Evolutionary conservation across 2,888 invertebrate genomes (phyloP), one percentile per base, ranked within the genome.

Genomic region (Aspidiotus rigidus): DNA sequence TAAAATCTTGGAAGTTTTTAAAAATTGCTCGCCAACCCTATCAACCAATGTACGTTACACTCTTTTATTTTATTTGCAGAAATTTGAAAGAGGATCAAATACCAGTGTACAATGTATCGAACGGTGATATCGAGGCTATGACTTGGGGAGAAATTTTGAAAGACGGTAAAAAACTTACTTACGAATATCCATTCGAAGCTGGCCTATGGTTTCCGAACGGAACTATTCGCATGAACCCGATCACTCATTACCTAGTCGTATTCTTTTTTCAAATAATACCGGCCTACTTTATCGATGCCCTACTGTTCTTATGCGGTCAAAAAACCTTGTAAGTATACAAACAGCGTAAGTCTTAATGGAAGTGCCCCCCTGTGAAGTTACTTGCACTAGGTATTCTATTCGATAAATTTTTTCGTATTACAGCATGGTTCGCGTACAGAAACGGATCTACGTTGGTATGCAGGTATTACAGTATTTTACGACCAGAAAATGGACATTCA

Each of bases 141-240:
- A 87, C 87, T 0, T 98, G 97, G 97, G 89, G 88, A 1, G 83
- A 86, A 69, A 86, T 91, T 56, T 81, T 94, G 71, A 85, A 86
- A 69, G 81, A 84, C 70, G 83, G 85, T 40, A 81, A 82, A 1
- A 75, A 80, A 69, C 82, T 83, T 73, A 81, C 86, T 0, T 81
- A 85, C 71, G 83, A 86, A 74, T 86, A 86, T 74, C 92, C 93
- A 0, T 85, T 90, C 76, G 86, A 88, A 70, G 82, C 87, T 11
- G 85, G 87, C 53, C 81, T 91, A 1, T 89, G 93, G 86, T 89
- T 87, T 77, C 89, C 88, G 0, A 87, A 87, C 7, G 91, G 90
- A 0, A 84, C 85, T 1, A 80, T 86, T 0, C 89, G 89, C 75
- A 83, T 83, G 9, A 88, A 83, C 63, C 84, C 84, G 75, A 75